A percentile compares a stretch with the other conserved stretches of the same genome.
These are phyloP conservation scores for Drosophila baimaii DNA, from an alignment of 1,140 invertebrate species.

Conservation along the genomic window DNA sequence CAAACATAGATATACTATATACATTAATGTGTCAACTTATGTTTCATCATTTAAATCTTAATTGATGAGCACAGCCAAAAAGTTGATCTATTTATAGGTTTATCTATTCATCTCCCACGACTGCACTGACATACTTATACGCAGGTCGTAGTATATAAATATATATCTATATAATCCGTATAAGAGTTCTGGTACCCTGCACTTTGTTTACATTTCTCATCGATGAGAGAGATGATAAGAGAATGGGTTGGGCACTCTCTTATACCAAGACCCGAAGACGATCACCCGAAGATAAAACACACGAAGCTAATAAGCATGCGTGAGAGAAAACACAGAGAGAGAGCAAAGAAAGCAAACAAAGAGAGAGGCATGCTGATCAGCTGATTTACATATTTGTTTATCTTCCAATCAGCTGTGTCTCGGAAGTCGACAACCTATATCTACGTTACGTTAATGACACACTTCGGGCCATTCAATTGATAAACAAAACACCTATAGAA, in stretches of 20 bases:
- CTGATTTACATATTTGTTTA: slow-evolving; percentile 66
- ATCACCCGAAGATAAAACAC: slow-evolving; percentile 20
- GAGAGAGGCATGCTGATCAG: slow-evolving; percentile 30
- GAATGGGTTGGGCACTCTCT: slow-evolving; percentile 7
- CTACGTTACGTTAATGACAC: slow-evolving; percentile 44
- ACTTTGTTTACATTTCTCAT: slow-evolving; percentile 66
- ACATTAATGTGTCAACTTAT: slow-evolving; percentile 64
- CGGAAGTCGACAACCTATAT: slow-evolving; percentile 47
- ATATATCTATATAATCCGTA: slow-evolving; percentile 42
- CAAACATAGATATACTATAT: slow-evolving; percentile 18
- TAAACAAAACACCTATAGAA: slow-evolving; percentile 44
- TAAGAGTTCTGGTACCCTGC: slow-evolving; percentile 48
- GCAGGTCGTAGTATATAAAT: slow-evolving; percentile 14
- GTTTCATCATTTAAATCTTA: slow-evolving; percentile 72
- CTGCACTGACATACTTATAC: slow-evolving; percentile 69
- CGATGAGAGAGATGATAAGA: background rate
- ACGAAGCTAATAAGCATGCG: slow-evolving; percentile 44
- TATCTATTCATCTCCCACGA: slow-evolving; percentile 65
- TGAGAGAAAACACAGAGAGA: slow-evolving; percentile 24
- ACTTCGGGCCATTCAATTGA: slow-evolving; percentile 25
- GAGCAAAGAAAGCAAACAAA: background rate
- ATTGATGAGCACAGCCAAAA: slow-evolving; percentile 66
- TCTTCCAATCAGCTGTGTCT: slow-evolving; percentile 39
- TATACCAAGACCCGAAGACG: slow-evolving; percentile 53
- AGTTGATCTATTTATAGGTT: slow-evolving; percentile 60